These are phyloP conservation scores for Chorisops tibialis DNA, from an alignment of 2,888 invertebrate species.

Conservation along the genomic window DNA sequence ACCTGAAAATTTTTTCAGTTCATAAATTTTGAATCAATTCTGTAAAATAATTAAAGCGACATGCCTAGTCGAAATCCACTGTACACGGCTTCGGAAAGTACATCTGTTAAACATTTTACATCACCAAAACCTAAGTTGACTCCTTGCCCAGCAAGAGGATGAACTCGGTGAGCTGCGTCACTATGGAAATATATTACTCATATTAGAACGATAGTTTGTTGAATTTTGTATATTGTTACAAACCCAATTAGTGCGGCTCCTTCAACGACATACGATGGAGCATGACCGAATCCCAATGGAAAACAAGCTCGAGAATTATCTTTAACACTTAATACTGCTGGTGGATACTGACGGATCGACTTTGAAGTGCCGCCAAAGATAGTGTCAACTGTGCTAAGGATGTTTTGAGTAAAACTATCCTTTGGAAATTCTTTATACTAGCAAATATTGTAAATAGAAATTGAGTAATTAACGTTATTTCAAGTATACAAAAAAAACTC, in stretches of 20 bases:
- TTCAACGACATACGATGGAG: constrained; percentile 76
- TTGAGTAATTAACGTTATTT: neutral
- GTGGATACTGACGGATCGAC: constrained; percentile 49
- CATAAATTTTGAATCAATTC: constrained; percentile 35
- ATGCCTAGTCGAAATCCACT: constrained; percentile 72
- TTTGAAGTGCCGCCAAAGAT: constrained; percentile 47
- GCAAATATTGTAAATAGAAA: neutral
- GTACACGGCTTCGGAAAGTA: constrained; percentile 67
- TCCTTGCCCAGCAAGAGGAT: constrained; percentile 96
- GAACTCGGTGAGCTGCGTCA: constrained; percentile 86
- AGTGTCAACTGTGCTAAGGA: constrained; percentile 55
- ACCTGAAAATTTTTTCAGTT: constrained; percentile 52
- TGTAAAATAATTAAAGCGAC: neutral
- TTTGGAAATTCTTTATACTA: constrained; percentile 46
- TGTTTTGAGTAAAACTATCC: constrained; percentile 43
- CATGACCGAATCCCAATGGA: constrained; percentile 88
- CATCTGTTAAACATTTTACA: constrained; percentile 67
- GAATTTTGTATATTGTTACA: constrained; percentile 36
- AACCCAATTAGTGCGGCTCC: constrained; percentile 86
- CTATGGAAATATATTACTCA: constrained; percentile 50
- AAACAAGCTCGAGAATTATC: constrained; percentile 71
- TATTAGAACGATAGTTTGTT: constrained; percentile 4
- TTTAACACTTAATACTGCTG: constrained; percentile 42
- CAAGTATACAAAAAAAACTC: constrained; percentile 41
- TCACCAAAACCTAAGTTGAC: constrained; percentile 98